Evolutionary conservation across 2,888 invertebrate species (phyloP).

Genomic region (Torymus texanus): DNA sequence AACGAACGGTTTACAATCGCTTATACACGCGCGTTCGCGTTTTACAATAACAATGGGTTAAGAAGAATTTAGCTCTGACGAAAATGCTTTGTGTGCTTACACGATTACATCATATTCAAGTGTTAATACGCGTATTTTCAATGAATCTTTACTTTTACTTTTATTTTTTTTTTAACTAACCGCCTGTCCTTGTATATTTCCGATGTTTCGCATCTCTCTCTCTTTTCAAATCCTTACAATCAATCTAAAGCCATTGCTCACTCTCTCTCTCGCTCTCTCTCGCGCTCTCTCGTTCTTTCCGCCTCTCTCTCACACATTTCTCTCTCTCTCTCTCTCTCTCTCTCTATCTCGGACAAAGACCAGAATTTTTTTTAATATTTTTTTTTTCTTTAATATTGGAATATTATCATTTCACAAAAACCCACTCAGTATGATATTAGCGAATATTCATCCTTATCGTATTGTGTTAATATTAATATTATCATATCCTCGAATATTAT

Average conservation of each 20-base stretch:
- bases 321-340: slow-evolving; percentile 50
- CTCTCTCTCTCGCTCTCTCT: slow-evolving; percentile 20
- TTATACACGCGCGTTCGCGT: neutral
- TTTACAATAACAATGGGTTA: too few relatives aligned
- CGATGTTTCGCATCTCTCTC: slow-evolving; percentile 32
- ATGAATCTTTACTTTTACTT: slow-evolving; percentile 43
- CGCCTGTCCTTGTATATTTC: neutral
- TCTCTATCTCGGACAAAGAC: slow-evolving; percentile 63
- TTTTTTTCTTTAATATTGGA: slow-evolving; percentile 66
- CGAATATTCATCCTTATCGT: slow-evolving; percentile 73
- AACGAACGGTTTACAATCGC: slow-evolving; percentile 4
- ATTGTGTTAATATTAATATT: slow-evolving; percentile 75
- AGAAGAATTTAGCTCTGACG: slow-evolving; percentile 45
- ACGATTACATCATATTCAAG: slow-evolving; percentile 54
- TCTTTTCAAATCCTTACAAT: slow-evolving; percentile 8
- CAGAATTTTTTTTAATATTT: slow-evolving; percentile 63
- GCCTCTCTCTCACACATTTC: slow-evolving; percentile 16
- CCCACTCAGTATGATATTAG: slow-evolving; percentile 75
- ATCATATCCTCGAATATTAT: slow-evolving; percentile 74
- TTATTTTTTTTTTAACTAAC: slow-evolving; percentile 20
- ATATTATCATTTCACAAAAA: slow-evolving; percentile 74
- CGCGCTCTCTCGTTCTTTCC: slow-evolving; percentile 20
- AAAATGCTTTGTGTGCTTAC: slow-evolving; percentile 44
- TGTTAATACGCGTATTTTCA: slow-evolving; percentile 53
- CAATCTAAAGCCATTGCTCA: neutral